Evolutionary conservation across 2,888 invertebrate species (phyloP), one percentile per base, ranked within the genome.

Genomic region (Sminthurides aquaticus): DNA sequence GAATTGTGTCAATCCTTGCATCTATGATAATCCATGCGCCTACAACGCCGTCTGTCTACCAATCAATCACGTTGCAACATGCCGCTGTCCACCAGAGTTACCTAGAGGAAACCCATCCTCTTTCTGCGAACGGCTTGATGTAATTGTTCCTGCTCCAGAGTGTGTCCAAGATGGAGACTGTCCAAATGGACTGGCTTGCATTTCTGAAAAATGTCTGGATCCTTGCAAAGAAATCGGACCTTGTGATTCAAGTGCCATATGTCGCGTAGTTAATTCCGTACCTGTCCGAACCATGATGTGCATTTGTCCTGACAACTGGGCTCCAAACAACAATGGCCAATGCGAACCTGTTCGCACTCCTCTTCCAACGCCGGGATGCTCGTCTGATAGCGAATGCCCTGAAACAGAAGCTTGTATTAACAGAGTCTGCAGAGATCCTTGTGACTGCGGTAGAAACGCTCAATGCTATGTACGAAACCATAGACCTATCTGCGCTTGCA

Each of bases 271-370:
- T 20, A 90, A 93, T 76, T 91, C 91, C 66, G 82, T 88, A 49
- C 92, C 92, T 25, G 88, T 92, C 61, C 82, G 91, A 71, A 92
- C 92, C 2, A 87, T 93, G 85, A 87, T 90, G 57, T 93, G 92
- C 77, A 88, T 89, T 65, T 92, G 92, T 76, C 90, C 91, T 0
- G 88, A 89, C 74, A 88, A 90, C 57, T 91, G 87, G 83, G 86
- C 90, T 68, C 89, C 90, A 0, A 87, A 90, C 76, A 82, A 86
- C 72, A 85, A 85, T 74, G 91, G 90, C 65, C 85, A 87, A 76
- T 92, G 92, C 76, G 86, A 84, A 76, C 85, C 87, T 64, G 85
- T 71, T 29, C 64, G 62, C 15, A 63, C 67, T 1, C 60, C 86
- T 59, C 79, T 87, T 67, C 85, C 87, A 77, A 57, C 49, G 27